A percentile compares a stretch with the other conserved stretches of the same genome.
phyloP scores from a whole-genome alignment of 2,888 invertebrate species.

The Seira sanloemensis region DNA sequence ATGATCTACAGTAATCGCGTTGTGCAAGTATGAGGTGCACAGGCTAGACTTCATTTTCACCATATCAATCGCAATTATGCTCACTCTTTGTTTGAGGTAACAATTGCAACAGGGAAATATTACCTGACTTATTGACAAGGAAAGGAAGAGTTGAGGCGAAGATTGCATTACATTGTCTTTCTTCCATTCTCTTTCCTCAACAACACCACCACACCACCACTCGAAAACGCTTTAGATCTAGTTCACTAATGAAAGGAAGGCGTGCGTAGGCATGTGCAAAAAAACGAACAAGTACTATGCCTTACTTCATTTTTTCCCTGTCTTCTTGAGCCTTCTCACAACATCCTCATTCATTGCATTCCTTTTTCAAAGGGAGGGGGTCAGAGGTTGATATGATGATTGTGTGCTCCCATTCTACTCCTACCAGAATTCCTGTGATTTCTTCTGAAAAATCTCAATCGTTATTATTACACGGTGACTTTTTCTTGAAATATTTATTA shows the following conservation, averaged over 20 bases:
- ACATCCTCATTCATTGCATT: neutral
- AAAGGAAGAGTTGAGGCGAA: neutral
- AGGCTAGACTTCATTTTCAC: neutral
- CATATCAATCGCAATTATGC: neutral
- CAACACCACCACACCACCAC: neutral
- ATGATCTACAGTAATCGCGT: constrained; percentile 35
- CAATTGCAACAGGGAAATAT: too few relatives aligned
- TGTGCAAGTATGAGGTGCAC: neutral
- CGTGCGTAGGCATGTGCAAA: neutral
- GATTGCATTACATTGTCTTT: neutral
- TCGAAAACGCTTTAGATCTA: neutral
- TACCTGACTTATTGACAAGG: too few relatives aligned
- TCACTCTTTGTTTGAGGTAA: neutral
- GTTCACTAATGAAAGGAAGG: constrained; percentile 4
- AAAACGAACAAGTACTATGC: neutral
- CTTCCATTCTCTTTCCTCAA: neutral
- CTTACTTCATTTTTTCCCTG: too few relatives aligned
- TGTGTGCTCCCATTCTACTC: neutral
- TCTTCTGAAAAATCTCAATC: too few relatives aligned
- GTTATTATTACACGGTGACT: too few relatives aligned
- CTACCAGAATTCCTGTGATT: too few relatives aligned
- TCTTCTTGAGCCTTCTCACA: neutral
- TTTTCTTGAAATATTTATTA: too few relatives aligned
- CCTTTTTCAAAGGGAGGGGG: neutral
- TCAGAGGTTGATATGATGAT: neutral